Conservation (phyloP, 2,113 vertebrate genomes). For the Oceanites oceanicus region DNA sequence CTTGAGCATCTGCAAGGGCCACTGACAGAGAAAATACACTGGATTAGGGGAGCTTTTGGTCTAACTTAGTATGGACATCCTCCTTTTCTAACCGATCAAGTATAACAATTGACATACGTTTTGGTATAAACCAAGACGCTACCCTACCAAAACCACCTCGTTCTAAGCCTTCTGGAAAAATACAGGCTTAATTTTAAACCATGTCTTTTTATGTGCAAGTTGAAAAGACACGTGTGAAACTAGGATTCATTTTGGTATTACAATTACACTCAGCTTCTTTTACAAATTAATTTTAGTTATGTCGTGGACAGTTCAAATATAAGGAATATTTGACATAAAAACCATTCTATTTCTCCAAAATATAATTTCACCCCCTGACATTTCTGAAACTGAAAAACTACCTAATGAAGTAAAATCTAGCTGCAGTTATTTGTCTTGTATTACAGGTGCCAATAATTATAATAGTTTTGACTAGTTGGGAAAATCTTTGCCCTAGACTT, state of each 20-base stretch:
- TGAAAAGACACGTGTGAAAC: rapidly evolving
- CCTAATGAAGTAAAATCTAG: neutral
- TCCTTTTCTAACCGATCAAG: neutral
- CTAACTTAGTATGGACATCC: neutral
- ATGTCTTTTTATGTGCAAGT: neutral
- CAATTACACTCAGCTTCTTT: neutral
- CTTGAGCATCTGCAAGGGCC: neutral
- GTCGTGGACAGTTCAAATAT: neutral
- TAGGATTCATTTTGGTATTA: neutral
- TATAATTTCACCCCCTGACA: neutral
- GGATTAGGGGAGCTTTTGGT: neutral
- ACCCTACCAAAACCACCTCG: neutral
- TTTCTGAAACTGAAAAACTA: neutral
- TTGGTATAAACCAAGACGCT: neutral
- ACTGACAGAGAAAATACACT: neutral
- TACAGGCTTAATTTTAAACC: neutral
- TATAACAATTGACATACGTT: neutral
- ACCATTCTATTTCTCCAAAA: neutral
- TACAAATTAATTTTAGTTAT: neutral
- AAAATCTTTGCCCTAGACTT: neutral
- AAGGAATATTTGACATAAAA: neutral
- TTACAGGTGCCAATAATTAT: neutral
- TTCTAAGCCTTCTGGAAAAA: neutral
- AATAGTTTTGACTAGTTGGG: neutral
- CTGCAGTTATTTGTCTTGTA: neutral